A percentile compares a stretch with the other conserved stretches of the same genome.
These are phyloP conservation scores for Heliconius hewitsoni DNA, from an alignment of 1,140 invertebrate genomes.

Conservation along the genomic window DNA sequence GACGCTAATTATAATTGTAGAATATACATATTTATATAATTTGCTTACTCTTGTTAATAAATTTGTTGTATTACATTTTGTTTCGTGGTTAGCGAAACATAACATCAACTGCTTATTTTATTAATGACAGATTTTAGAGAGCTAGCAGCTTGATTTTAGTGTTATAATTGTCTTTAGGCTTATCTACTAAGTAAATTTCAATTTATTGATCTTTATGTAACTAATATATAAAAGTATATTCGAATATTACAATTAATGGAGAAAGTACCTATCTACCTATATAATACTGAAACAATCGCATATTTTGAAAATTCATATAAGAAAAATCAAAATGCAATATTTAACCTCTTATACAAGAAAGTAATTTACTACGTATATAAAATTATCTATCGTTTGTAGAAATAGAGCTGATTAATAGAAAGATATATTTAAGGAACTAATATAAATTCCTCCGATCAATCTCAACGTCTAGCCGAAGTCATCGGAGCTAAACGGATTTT, in stretches of 20 bases:
- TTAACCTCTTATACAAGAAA: neutral
- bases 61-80: neutral
- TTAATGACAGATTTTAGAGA: too few species aligned
- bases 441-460: conserved; percentile 71
- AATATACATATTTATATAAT: neutral
- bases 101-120: neutral
- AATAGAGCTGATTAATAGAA: conserved; percentile 4
- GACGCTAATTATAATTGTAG: conserved; percentile 38
- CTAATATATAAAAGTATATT: too few species aligned
- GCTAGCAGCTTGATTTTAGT: too few species aligned
- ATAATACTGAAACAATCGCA: neutral
- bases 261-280: too few species aligned
- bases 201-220: too few species aligned
- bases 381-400: neutral
- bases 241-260: too few species aligned
- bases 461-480: conserved; percentile 73
- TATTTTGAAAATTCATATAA: neutral
- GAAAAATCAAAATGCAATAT: neutral
- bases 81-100: neutral
- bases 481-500: conserved; percentile 78
- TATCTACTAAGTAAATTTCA: too few species aligned
- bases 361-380: neutral
- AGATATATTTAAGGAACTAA: conserved; percentile 37
- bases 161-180: too few species aligned
- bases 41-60: conserved; percentile 15